A percentile compares a stretch with the other conserved stretches of the same genome.
Conservation (phyloP, 1,140 invertebrate species). For the Meloidogyne chitwoodi region DNA sequence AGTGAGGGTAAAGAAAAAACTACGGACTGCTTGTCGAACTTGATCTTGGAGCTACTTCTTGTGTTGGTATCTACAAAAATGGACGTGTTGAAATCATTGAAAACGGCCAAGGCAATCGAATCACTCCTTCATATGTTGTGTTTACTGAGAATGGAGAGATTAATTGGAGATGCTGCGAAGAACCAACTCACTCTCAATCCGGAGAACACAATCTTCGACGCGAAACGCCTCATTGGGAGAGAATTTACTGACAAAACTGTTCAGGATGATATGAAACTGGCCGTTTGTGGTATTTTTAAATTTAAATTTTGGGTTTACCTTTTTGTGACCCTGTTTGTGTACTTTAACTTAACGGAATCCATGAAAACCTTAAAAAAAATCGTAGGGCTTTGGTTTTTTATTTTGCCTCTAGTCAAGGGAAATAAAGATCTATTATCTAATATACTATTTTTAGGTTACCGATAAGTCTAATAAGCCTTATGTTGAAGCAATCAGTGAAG, state of each 20-base stretch:
- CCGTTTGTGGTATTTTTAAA: slow-evolving; percentile 65
- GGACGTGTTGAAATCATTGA: slow-evolving; percentile 85
- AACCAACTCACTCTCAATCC: slow-evolving; percentile 76
- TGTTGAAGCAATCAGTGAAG: slow-evolving; percentile 53
- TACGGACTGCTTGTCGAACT: slow-evolving; percentile 70
- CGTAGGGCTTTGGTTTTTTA: too few relatives aligned
- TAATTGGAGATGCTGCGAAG: slow-evolving; percentile 75
- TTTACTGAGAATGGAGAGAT: slow-evolving; percentile 78
- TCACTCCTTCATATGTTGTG: slow-evolving; percentile 82
- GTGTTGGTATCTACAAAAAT: slow-evolving; percentile 66
- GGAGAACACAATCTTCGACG: slow-evolving; percentile 85
- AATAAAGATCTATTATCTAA: too few relatives aligned
- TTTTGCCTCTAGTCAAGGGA: too few relatives aligned
- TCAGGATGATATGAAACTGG: slow-evolving; percentile 75
- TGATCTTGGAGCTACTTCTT: slow-evolving; percentile 97
- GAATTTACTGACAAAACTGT: slow-evolving; percentile 71
- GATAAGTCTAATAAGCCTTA: slow-evolving; percentile 60
- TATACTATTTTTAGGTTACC: slow-evolving; percentile 37
- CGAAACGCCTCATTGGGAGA: slow-evolving; percentile 67
- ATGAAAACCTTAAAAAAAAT: too few relatives aligned
- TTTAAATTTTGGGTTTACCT: neutral
- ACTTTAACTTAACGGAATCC: too few relatives aligned
- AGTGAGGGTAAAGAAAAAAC: slow-evolving; percentile 57
- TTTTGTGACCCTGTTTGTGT: neutral
- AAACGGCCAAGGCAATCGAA: slow-evolving; percentile 84